Conservation (phyloP, 2,888 invertebrate genomes). For the Polydrusus pterygomalis region DNA sequence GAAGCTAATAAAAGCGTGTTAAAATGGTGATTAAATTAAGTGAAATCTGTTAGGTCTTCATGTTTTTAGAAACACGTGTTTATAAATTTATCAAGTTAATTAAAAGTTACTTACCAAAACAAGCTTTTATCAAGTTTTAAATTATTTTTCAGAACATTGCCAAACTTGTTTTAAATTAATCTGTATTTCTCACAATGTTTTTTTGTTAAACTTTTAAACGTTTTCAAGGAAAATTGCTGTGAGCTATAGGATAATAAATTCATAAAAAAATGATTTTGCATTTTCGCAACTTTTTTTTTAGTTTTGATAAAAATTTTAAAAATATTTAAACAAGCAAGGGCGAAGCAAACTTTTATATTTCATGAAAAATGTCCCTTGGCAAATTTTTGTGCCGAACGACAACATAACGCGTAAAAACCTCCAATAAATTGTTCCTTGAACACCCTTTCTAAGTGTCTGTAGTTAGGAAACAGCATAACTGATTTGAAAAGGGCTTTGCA, state of each 20-base stretch:
- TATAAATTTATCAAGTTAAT: conserved; percentile 17
- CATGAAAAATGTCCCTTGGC: too few species aligned
- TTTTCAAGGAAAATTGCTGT: conserved; percentile 6
- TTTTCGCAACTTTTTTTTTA: too few species aligned
- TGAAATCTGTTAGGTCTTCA: neutral
- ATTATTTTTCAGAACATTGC: neutral
- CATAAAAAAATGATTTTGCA: too few species aligned
- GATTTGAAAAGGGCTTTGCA: too few species aligned
- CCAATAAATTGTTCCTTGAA: too few species aligned
- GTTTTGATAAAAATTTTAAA: too few species aligned
- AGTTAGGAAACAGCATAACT: too few species aligned
- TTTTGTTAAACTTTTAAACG: conserved; percentile 13
- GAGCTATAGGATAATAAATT: neutral
- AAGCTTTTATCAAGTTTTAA: conserved; percentile 20
- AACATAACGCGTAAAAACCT: too few species aligned
- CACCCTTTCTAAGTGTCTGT: too few species aligned
- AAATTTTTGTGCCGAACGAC: too few species aligned
- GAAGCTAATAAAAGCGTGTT: neutral
- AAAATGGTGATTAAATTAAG: neutral
- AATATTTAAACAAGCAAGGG: too few species aligned
- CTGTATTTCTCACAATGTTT: conserved; percentile 13
- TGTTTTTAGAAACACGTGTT: neutral
- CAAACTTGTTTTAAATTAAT: conserved; percentile 19
- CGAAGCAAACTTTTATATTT: too few species aligned
- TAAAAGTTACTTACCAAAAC: conserved; percentile 20